Conservation (phyloP, 2,888 invertebrate species). For the Ferdinandea cuprea region DNA sequence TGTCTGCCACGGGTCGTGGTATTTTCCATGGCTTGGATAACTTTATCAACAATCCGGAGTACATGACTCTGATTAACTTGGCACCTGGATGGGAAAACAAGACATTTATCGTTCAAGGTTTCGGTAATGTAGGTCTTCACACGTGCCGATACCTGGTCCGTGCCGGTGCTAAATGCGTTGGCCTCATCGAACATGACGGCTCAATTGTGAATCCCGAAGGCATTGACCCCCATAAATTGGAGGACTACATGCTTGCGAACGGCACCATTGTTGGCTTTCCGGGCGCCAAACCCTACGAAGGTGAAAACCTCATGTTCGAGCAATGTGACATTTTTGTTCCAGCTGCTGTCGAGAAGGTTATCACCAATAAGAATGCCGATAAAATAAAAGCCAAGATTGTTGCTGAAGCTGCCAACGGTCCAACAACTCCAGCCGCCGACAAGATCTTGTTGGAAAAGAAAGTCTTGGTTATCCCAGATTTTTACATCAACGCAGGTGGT, state of each 20-base stretch:
- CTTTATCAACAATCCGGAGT: constrained; percentile 88
- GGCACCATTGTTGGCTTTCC: constrained; percentile 98
- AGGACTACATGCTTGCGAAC: constrained; percentile 93
- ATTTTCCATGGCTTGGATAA: constrained; percentile 89
- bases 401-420: constrained; percentile 95
- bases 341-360: constrained; percentile 90
- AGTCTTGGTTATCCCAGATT: constrained; percentile 91
- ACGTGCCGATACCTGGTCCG: constrained; percentile 87
- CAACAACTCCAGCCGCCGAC: constrained; percentile 94
- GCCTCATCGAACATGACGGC: constrained; percentile 87
- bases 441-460: constrained; percentile 88
- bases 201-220: constrained; percentile 87
- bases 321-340: constrained; percentile 92
- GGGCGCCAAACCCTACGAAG: constrained; percentile 92
- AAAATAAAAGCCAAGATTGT: constrained; percentile 91
- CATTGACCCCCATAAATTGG: constrained; percentile 90
- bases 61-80: constrained; percentile 89
- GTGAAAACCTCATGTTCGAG: constrained; percentile 87
- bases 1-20: constrained; percentile 92
- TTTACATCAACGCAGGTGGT: constrained; percentile 91
- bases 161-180: constrained; percentile 89
- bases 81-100: constrained; percentile 86
- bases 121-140: constrained; percentile 93
- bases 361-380: constrained; percentile 87
- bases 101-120: constrained; percentile 91